phyloP scores from a whole-genome alignment of 2,888 invertebrate species.

The Epistrophe eligans region DNA sequence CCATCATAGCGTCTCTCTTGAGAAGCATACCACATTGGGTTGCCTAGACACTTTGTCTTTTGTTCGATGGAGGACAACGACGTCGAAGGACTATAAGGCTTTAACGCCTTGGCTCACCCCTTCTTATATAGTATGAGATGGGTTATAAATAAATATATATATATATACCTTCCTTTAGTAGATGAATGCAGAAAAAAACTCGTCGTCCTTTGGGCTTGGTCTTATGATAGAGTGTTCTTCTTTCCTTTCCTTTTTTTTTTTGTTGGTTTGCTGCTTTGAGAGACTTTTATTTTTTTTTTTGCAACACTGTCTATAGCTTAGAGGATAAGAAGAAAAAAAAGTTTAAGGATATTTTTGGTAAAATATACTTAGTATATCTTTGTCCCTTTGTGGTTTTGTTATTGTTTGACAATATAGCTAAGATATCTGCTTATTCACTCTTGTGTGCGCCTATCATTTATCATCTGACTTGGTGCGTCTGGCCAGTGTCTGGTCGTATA shows the following conservation, averaged over 20 bases:
- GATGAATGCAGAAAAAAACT: conserved; percentile 27
- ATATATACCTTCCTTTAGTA: neutral
- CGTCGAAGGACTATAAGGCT: conserved; percentile 44
- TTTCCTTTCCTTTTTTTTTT: conserved; percentile 28
- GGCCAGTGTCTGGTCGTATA: conserved; percentile 54
- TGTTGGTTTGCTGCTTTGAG: neutral
- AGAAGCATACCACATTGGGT: conserved; percentile 54
- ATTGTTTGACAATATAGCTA: conserved; percentile 63
- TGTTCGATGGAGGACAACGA: conserved; percentile 37
- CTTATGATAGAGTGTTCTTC: conserved; percentile 61
- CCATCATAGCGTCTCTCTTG: conserved; percentile 52
- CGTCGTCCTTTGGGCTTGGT: conserved; percentile 63
- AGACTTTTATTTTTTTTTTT: conserved; percentile 23
- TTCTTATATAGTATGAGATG: conserved; percentile 8
- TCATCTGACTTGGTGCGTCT: conserved; percentile 66
- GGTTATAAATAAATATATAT: neutral
- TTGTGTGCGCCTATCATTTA: conserved; percentile 69
- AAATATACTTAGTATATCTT: conserved; percentile 48
- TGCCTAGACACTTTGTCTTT: conserved; percentile 72
- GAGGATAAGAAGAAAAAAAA: conserved; percentile 35
- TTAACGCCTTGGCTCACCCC: conserved; percentile 53
- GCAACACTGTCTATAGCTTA: conserved; percentile 42
- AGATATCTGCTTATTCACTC: conserved; percentile 44
- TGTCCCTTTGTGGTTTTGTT: conserved; percentile 65
- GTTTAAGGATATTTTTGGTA: conserved; percentile 57